These are phyloP conservation scores for Gopherus flavomarginatus DNA, from an alignment of 2,113 vertebrate species.

Conservation along the genomic window DNA sequence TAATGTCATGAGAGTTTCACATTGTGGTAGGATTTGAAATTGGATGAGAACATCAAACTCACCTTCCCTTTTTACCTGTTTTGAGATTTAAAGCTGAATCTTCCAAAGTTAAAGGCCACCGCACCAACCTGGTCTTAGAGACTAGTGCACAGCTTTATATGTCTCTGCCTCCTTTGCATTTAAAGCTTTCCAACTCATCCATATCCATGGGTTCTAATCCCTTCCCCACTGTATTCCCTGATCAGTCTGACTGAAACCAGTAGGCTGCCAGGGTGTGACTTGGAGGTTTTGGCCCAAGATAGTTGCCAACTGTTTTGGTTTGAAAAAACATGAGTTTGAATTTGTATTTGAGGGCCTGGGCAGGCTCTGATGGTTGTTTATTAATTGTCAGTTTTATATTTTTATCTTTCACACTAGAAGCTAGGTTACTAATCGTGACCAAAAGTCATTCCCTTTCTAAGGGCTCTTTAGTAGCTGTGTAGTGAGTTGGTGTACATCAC, in stretches of 20 bases:
- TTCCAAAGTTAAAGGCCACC: not conserved
- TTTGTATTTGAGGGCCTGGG: not conserved
- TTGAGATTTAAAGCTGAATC: not conserved
- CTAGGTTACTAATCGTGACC: not conserved
- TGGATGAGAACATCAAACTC: not conserved
- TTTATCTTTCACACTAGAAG: not conserved
- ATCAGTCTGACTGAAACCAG: not conserved
- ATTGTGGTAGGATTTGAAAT: not conserved
- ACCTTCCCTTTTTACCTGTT: not conserved
- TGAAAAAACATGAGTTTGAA: not conserved
- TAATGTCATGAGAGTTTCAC: not conserved
- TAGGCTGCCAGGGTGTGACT: not conserved
- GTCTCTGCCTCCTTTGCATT: accelerated
- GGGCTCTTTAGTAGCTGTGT: not conserved
- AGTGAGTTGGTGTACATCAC: not conserved
- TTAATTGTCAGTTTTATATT: not conserved
- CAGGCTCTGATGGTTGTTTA: not conserved
- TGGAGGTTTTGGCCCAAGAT: not conserved
- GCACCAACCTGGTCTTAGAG: not conserved
- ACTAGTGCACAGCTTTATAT: not conserved
- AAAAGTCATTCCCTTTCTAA: not conserved
- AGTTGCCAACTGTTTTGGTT: not conserved
- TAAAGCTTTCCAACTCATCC: not conserved
- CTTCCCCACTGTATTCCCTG: not conserved
- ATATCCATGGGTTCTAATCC: not conserved